Percentiles rank a stretch among this genome's conserved stretches.
Conservation (phyloP, 2,888 invertebrate species). For the Odontomyia ornata region DNA sequence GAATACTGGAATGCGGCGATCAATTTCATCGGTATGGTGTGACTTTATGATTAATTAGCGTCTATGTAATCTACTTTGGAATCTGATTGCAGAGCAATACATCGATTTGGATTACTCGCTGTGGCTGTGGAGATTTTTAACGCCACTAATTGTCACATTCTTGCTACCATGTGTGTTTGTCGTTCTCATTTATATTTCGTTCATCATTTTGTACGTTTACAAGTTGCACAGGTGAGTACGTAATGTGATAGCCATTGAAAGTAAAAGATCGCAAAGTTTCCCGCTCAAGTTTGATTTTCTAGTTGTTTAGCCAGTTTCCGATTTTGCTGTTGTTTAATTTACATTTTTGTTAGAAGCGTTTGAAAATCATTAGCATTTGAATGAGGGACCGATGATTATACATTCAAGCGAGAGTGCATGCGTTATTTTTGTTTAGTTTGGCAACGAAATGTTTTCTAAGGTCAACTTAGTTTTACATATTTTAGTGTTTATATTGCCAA, state of each 20-base stretch:
- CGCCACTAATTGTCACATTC: slow-evolving; percentile 85
- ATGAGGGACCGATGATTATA: too few species aligned
- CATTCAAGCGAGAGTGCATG: too few species aligned
- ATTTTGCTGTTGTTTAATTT: neutral
- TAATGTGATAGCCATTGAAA: neutral
- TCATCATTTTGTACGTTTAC: slow-evolving; percentile 85
- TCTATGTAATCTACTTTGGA: neutral
- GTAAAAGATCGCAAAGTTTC: neutral
- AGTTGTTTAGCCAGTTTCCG: neutral
- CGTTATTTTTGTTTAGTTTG: too few species aligned
- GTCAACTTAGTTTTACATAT: too few species aligned
- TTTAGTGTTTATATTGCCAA: too few species aligned
- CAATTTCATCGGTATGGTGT: slow-evolving; percentile 11
- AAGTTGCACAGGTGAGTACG: slow-evolving; percentile 77
- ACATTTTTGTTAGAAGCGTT: too few species aligned
- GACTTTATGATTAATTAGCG: neutral
- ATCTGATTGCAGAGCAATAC: slow-evolving; percentile 72
- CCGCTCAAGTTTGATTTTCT: neutral
- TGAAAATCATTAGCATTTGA: too few species aligned
- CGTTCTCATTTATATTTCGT: slow-evolving; percentile 81
- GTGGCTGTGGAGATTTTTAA: slow-evolving; percentile 85
- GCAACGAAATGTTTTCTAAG: too few species aligned
- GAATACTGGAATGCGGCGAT: neutral
- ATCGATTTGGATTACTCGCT: slow-evolving; percentile 84
- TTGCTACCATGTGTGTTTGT: slow-evolving; percentile 83